phyloP scores from a whole-genome alignment of 2,888 invertebrate genomes.

The Megaustenia siamemsis region DNA sequence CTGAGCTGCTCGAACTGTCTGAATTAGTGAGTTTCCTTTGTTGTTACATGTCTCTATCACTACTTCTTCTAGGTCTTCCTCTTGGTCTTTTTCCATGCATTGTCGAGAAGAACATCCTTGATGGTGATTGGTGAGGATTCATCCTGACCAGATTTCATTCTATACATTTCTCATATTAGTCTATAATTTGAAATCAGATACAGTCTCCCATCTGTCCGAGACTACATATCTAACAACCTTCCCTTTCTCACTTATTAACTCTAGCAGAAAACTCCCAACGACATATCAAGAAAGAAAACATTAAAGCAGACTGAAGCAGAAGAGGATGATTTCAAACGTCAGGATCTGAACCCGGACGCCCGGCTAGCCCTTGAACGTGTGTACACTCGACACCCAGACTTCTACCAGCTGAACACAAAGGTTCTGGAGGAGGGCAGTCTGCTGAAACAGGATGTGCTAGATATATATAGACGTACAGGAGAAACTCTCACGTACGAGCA shows the following conservation, averaged over 20 bases:
- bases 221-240: too few species aligned
- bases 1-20: too few species aligned
- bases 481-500: constrained; percentile 74
- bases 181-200: too few species aligned
- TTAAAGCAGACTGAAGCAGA: constrained; percentile 50
- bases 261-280: not conserved
- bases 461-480: constrained; percentile 70
- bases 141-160: too few species aligned
- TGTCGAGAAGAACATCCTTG: too few species aligned
- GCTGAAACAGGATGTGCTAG: constrained; percentile 71
- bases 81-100: too few species aligned
- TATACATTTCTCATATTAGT: too few species aligned
- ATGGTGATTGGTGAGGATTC: too few species aligned
- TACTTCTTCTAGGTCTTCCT: too few species aligned
- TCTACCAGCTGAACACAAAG: constrained; percentile 68
- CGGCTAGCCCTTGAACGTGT: constrained; percentile 67
- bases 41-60: too few species aligned
- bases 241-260: not conserved
- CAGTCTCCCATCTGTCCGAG: too few species aligned
- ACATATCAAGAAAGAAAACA: not conserved
- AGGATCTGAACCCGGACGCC: constrained; percentile 69
- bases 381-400: constrained; percentile 67
- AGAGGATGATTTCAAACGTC: constrained; percentile 67
- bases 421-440: constrained; percentile 69
- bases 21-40: too few species aligned